phyloP scores from a whole-genome alignment of 53 echinoderm and acorn worm genomes.

The Pentamera pediparva region DNA sequence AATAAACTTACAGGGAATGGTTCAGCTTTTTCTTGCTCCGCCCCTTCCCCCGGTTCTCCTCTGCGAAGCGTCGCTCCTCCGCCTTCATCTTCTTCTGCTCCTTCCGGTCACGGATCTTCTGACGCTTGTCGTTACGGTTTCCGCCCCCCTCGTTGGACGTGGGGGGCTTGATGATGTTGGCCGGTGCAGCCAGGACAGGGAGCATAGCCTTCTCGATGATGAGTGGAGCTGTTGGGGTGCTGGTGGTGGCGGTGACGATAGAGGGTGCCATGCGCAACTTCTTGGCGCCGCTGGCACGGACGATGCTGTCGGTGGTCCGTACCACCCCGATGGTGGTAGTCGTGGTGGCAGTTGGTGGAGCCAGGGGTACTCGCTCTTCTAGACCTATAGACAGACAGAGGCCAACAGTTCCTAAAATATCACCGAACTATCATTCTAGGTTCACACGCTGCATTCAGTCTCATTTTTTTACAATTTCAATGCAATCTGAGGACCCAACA shows the following conservation, averaged over 20 bases:
- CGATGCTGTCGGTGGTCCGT: constrained; percentile 70
- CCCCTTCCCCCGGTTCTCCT: constrained; percentile 50
- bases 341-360: constrained; percentile 93
- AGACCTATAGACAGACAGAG: constrained; percentile 62
- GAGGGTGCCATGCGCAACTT: constrained; percentile 49
- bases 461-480: too few species aligned
- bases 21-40: constrained; percentile 54
- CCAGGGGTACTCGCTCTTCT: constrained; percentile 73
- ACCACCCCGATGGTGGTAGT: constrained; percentile 95
- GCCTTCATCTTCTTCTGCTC: constrained; percentile 20
- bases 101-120: constrained; percentile 40
- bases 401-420: too few species aligned
- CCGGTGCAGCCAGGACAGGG: not conserved
- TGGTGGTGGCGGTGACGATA: constrained; percentile 26
- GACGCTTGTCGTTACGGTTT: constrained; percentile 42
- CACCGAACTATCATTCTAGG: too few species aligned
- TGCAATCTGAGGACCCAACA: too few species aligned
- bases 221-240: constrained; percentile 3
- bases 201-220: not conserved
- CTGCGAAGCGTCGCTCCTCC: constrained; percentile 16
- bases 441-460: too few species aligned
- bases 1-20: constrained; percentile 67
- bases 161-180: not conserved
- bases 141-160: constrained; percentile 9
- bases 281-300: constrained; percentile 45